Base-by-base conservation (phyloP, 2,113 vertebrate species). In the Haemorhous mexicanus region DNA sequence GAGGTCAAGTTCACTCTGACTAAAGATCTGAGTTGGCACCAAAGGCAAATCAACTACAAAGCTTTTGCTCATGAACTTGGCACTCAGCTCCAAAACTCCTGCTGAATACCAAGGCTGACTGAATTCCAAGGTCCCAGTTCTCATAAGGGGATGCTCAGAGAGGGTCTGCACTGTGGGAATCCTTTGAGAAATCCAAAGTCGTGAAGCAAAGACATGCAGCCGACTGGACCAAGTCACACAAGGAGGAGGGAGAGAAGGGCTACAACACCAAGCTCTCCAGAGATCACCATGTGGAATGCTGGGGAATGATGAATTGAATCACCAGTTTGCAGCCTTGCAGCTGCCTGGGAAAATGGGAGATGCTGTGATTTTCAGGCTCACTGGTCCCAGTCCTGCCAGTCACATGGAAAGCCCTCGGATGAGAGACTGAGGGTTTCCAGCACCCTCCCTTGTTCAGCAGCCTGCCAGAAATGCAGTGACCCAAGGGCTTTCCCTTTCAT, bases 401-500 rank as follows among this genome's bases (percentile, higher is more conserved):
- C 68, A 72, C 14, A 6, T 32, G n/a, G 67, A 76, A 94, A 84
- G 18, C 21, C n/a, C 55, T 15, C 6, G 20, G 69, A 70, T 78
- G 33, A 59, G 52, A 66, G 17, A 56, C 7, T 6, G 27, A 67
- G 35, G 21, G 22, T 43, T 93, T 67, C 64, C 47, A 92, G 62
- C 49, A 84, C 55, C 39, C 59, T 76, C 59, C 49, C 16, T 68
- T 77, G 46, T 46, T 67, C 75, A 87, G 59, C 61, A 86, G 85
- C 30, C 47, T 84, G 76, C 85, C 94, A 97, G 87, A 83, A 74
- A 77, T 32, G 13, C 44, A 72, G 88, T 49, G 69, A 93, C 83
- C 82, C 79, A 63, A 74, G 82, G 82, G 39, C 67, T 93, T 94
- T 90, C 86, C 68, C 62, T 90, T 92, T 72, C 79, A 84, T 53